Conservation (phyloP, 1,140 invertebrate species). For the Pararge aegeria region DNA sequence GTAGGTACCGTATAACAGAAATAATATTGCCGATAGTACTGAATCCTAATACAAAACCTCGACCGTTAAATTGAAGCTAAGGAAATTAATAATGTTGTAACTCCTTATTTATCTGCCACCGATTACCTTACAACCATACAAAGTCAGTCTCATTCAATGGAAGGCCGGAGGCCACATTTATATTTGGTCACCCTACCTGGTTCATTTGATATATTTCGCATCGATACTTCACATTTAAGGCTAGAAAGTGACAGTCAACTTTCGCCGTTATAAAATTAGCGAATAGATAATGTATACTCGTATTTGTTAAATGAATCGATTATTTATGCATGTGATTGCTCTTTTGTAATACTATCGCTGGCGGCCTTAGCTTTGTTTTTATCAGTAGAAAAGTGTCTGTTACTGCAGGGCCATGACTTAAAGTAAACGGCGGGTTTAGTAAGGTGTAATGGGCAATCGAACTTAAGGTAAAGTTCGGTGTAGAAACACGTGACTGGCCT, state of each 20-base stretch:
- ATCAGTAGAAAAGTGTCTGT: neutral
- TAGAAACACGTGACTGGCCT: too few relatives aligned
- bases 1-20: too few relatives aligned
- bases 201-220: conserved; percentile 16
- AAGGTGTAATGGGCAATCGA: too few relatives aligned
- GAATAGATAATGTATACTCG: conserved; percentile 2
- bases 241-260: conserved; percentile 48
- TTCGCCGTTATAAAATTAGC: conserved; percentile 38
- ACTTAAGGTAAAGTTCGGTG: too few relatives aligned
- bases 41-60: too few relatives aligned
- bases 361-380: neutral
- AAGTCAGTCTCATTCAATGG: too few relatives aligned
- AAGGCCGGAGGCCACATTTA: neutral
- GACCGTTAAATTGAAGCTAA: too few relatives aligned
- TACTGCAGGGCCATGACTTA: neutral
- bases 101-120: too few relatives aligned
- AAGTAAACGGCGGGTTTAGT: too few relatives aligned
- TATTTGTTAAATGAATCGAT: conserved; percentile 23
- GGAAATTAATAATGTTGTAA: too few relatives aligned
- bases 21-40: too few relatives aligned
- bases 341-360: neutral
- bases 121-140: too few relatives aligned
- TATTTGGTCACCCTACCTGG: conserved; percentile 11
- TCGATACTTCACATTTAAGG: conserved; percentile 39
- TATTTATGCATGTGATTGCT: conserved; percentile 9